These are phyloP conservation scores for Microtus ochrogaster DNA, from an alignment of 2,113 vertebrate species.

Conservation along the genomic window DNA sequence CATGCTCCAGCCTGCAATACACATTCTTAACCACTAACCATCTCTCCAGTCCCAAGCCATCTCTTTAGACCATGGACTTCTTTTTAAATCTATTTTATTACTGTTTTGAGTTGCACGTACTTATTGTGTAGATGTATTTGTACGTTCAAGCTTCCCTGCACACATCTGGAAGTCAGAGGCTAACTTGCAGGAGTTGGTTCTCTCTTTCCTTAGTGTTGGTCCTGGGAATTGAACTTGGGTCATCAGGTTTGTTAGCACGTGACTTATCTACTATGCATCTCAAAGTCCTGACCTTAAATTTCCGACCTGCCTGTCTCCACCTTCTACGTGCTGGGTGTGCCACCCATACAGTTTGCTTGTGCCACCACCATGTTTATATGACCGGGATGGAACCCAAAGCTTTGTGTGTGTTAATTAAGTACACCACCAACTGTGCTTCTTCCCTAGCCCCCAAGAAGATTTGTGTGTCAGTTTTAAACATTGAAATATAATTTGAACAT, in stretches of 20 bases:
- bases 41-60: neutral
- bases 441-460: neutral
- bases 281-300: neutral
- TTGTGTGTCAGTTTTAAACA: neutral
- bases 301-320: neutral
- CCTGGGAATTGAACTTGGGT: neutral
- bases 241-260: neutral
- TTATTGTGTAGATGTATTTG: neutral
- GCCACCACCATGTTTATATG: neutral
- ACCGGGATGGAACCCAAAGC: neutral
- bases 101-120: neutral
- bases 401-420: neutral
- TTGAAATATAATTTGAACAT: neutral
- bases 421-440: neutral
- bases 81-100: neutral
- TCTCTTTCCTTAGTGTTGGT: neutral
- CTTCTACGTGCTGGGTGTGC: neutral
- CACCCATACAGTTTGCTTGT: neutral
- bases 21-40: neutral
- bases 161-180: neutral
- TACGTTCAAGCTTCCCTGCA: too few species aligned
- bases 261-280: neutral
- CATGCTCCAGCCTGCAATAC: too few species aligned
- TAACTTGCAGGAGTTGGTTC: neutral
- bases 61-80: neutral